These are phyloP conservation scores for Crenichthys baileyi DNA, from an alignment of 2,797 vertebrate species.

Conservation along the genomic window DNA sequence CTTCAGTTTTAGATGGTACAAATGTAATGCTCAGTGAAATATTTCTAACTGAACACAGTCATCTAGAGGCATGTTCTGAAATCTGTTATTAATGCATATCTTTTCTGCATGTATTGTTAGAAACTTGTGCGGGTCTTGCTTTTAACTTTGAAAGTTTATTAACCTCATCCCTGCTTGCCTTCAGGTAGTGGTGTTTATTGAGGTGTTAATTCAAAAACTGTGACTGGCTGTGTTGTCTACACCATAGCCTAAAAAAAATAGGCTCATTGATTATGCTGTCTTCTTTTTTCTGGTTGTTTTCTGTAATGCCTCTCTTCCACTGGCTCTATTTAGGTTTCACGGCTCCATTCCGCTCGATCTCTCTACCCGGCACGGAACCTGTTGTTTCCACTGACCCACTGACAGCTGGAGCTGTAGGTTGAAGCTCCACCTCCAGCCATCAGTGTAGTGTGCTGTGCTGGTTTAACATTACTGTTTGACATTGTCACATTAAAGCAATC, in stretches of 20 bases:
- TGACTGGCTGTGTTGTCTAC: conserved; percentile 3
- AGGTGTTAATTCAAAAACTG: not conserved
- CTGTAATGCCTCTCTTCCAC: not conserved
- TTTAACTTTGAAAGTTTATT: not conserved
- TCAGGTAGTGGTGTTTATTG: not conserved
- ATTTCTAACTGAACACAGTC: not conserved
- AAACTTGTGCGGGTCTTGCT: not conserved
- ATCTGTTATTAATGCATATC: not conserved
- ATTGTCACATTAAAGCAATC: no score
- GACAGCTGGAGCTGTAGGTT: no score
- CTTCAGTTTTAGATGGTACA: not conserved
- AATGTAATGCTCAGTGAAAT: not conserved
- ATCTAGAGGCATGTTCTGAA: not conserved
- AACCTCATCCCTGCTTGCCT: not conserved
- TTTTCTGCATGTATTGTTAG: not conserved
- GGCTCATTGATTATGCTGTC: not conserved
- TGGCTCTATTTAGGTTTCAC: no score
- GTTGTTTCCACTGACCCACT: no score
- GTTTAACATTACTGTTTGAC: no score
- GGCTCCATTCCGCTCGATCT: no score
- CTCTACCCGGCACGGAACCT: no score
- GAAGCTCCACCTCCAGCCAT: no score
- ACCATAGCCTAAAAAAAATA: not conserved
- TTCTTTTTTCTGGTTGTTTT: not conserved
- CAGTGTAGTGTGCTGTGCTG: no score